Evolutionary conservation across 2,797 vertebrate genomes (phyloP), one percentile per base, ranked within the genome.

Genomic region (Emys orbicularis): DNA sequence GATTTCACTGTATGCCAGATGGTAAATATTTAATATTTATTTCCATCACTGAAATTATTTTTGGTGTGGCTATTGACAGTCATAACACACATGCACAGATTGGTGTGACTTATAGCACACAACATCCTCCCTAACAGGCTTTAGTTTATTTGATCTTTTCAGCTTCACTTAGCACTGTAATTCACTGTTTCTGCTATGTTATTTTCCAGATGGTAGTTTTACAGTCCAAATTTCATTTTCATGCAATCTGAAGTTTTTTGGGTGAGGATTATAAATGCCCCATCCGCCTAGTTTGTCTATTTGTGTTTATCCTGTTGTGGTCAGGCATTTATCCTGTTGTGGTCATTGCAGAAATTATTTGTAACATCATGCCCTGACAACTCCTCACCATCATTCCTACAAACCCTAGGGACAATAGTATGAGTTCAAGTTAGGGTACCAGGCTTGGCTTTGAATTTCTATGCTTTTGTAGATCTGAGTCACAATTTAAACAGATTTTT

Each of bases 1-100:
- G 94, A 96, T 94, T 77, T 74, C 95, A 93, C 8, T 49, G 91
- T 83, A 84, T 65, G 79, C 85, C 81, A 93, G 72, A 83, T 88
- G 85, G 86, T 97, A 97, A 97, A 97, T 98, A 98, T 97, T 97
- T 96, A 97, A 97, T 95, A 84, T 95, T 95, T 96, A 95, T 97
- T 95, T 87, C 79, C 91, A 92, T 95, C 84, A 84, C 12, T 94
- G 93, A 95, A 94, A 97, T 97, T 94, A 89, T 96, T 97, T 97
- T 84, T 89, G 54, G 88, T 94, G 89, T 96, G 86, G 88, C 79
- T 96, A 96, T 88, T 93, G 97, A 94, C 77, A 93, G 44, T 50
- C 52, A 83, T 56, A 83, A 77, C 53, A 34, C 52, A 80, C 49
- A 44, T 47, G 57, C 34, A 76, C 54, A 49, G 57, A 82, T 84